Percentiles rank a stretch among this genome's conserved stretches.
phyloP scores from a whole-genome alignment of 2,888 invertebrate genomes.

The Limnephilus lunatus region DNA sequence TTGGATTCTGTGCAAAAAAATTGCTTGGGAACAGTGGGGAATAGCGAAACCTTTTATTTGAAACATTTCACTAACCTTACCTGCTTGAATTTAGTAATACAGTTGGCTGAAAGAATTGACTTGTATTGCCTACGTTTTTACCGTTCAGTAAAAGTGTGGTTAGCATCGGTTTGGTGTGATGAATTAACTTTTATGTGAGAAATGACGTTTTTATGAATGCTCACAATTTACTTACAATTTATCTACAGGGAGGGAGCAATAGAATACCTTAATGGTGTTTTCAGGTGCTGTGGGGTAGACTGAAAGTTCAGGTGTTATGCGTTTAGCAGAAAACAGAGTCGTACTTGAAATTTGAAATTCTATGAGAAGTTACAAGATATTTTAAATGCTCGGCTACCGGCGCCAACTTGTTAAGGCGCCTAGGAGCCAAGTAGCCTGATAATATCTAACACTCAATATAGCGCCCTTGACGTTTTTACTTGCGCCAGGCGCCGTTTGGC shows the following conservation, averaged over 20 bases:
- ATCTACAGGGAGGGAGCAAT: background rate
- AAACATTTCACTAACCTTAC: background rate
- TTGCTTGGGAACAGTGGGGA: background rate
- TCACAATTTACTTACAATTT: background rate
- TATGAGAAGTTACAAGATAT: background rate
- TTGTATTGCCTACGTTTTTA: background rate
- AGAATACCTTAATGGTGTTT: background rate
- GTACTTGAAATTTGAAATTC: background rate
- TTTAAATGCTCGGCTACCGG: background rate
- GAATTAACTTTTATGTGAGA: background rate
- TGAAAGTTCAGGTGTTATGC: background rate
- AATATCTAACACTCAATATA: too few species aligned
- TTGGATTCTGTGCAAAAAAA: background rate
- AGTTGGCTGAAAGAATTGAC: background rate
- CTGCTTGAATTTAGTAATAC: background rate
- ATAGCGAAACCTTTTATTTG: background rate
- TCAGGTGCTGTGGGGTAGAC: background rate
- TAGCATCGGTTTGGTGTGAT: background rate
- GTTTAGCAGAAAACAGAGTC: slow-evolving; percentile 20
- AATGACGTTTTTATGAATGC: background rate
- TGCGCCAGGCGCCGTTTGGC: too few species aligned
- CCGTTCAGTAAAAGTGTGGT: background rate
- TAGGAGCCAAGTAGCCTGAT: too few species aligned
- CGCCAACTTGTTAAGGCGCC: too few species aligned
- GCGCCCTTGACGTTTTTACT: too few species aligned